Evolutionary conservation across 2,888 invertebrate species (phyloP), one percentile per base, ranked within the genome.

Genomic region (Pycnomerus fuliginosus): DNA sequence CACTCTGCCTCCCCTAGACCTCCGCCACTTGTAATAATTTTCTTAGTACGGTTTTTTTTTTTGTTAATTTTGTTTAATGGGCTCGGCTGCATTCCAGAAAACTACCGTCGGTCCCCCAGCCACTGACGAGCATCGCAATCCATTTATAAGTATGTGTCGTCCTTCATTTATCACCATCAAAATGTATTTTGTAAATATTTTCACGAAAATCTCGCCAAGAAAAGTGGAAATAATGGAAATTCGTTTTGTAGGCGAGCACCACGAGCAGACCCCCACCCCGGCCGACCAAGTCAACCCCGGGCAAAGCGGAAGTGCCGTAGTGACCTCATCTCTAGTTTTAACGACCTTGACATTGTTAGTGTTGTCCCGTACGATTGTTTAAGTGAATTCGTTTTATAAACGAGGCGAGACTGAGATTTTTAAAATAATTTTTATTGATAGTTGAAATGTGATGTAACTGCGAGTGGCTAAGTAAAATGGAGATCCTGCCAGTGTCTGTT

Each of bases 11-110:
- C n/a, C n/a, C n/a, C n/a, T n/a, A n/a, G n/a, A n/a, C n/a, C n/a
- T n/a, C n/a, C n/a, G n/a, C n/a, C n/a, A n/a, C n/a, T n/a, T n/a
- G n/a, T n/a, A n/a, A 20, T 20, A 20, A 20, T 20, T 8, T 20
- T 20, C 20, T 15, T 31, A 31, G 16, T 12, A 5, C 20, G 8
- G 20, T 25, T 3, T 25, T 43, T 16, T 43, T 40, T 43, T 49
- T 50, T 42, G 17, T 33, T 53, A 58, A 57, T 54, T 49, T 54
- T 52, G 58, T 67, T 68, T 69, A 61, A 65, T 64, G 65, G 65
- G 53, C 64, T 61, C 65, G 63, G 67, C 60, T 69, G 65, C 67
- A 64, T 71, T 72, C 68, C 71, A 72, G 71, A 70, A 65, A 65
- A 68, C 65, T 64, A 64, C 67, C 65, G 67, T 50, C 61, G 61